Evolutionary conservation across 2,797 vertebrate species (phyloP), one percentile per base, ranked within the genome.

Genomic region (Pampus argenteus): DNA sequence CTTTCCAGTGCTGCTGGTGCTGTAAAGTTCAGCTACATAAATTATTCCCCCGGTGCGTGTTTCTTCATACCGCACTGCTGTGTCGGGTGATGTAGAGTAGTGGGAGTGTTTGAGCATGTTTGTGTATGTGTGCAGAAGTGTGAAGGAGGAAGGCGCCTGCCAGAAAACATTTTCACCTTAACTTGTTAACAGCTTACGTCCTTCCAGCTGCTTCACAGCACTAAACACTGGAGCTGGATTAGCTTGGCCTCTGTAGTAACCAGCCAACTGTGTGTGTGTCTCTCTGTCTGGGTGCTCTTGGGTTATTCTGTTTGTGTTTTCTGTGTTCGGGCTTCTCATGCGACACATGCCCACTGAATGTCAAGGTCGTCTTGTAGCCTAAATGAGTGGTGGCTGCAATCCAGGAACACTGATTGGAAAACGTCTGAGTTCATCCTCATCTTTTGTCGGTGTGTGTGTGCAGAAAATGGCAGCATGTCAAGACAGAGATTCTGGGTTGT

Each of bases 81-180:
- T 15, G 28, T 18, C 18, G 17, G 20, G 31, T 34, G 45, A 34
- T 69, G 66, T 5, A 59, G 71, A 49, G 71, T 25, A 9, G 52
- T 2, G 5, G 31, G 23, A 8, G 17, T 9, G 17, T 51, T 47
- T 31, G 51, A 64, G 52, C 4, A 2, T 57, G 36, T 64, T 28
- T 60, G 42, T 34, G 56, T 51, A 54, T 3, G 40, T 38, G 50
- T 60, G 66, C 22, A 55, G 62, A 63, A 36, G 85, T 85, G 88
- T 82, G 70, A 73, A 76, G 66, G 78, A 68, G 78, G 68, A 75
- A 59, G 40, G 62, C 6, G 31, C 40, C 79, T 85, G 87, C 83
- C 86, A 85, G 74, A 29, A 72, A 81, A 80, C 81, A 74, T 85
- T 88, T 89, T 85, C 86, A 85, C 87, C 83, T 80, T 23, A 86